Percentiles rank a stretch among this genome's conserved stretches.
Evolutionary conservation across 2,113 vertebrate species (phyloP).

Genomic region (Andinoacara biseriatus): DNA sequence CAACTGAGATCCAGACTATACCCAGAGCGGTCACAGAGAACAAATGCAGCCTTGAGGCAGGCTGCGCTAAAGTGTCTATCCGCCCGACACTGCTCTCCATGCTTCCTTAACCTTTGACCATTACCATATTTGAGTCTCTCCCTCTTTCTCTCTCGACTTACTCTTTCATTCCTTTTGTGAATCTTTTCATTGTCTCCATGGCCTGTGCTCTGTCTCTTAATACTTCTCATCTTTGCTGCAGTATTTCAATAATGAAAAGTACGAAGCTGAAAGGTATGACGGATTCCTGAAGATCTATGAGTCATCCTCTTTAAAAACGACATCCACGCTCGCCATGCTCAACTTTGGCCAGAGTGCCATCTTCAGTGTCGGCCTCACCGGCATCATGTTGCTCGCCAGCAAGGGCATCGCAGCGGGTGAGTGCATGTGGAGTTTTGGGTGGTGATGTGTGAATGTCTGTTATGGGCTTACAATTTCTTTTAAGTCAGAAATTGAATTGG

Average conservation of each 20-base stretch:
- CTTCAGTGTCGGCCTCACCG: conserved; percentile 92
- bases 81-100: conserved; percentile 51
- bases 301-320: conserved; percentile 93
- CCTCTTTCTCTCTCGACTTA: conserved; percentile 13
- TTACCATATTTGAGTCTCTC: conserved; percentile 52
- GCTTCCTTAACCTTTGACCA: conserved; percentile 62
- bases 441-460: background rate
- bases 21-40: conserved; percentile 59
- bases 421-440: background rate
- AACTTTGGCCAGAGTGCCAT: conserved; percentile 97
- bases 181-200: conserved; percentile 18
- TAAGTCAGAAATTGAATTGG: background rate
- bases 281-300: conserved; percentile 92
- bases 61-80: conserved; percentile 54
- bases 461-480: background rate
- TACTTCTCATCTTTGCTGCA: conserved; percentile 59
- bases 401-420: conserved; percentile 94
- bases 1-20: conserved; percentile 51
- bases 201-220: conserved; percentile 21
- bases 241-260: conserved; percentile 99
- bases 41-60: conserved; percentile 65
- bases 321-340: conserved; percentile 91
- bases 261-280: conserved; percentile 94
- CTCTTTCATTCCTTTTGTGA: conserved; percentile 25
- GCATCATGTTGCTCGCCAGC: conserved; percentile 95